Percentiles rank a stretch among this genome's conserved stretches.
phyloP scores from a whole-genome alignment of 2,888 invertebrate species.

The Perithous albicinctus region DNA sequence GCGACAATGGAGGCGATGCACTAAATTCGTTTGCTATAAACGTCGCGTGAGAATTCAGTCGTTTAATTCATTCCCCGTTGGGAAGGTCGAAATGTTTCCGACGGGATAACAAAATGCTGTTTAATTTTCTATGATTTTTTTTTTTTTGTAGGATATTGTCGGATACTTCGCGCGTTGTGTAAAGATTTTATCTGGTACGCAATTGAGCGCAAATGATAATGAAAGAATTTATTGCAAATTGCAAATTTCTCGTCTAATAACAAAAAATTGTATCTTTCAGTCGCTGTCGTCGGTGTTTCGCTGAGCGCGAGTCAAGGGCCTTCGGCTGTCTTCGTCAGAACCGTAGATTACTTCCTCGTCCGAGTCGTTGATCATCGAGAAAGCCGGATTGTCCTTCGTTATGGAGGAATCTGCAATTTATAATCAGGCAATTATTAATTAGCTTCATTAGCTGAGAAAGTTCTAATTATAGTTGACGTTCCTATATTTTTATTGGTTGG shows the following conservation, averaged over 20 bases:
- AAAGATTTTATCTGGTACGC: constrained; percentile 51
- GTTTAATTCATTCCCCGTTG: background rate
- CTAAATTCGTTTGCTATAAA: constrained; percentile 13
- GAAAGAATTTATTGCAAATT: constrained; percentile 20
- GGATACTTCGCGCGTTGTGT: constrained; percentile 29
- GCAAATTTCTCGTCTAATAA: constrained; percentile 34
- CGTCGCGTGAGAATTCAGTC: constrained; percentile 50
- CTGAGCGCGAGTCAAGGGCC: constrained; percentile 90
- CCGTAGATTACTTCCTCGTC: constrained; percentile 99
- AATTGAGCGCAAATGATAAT: constrained; percentile 10
- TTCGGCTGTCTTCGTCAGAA: constrained; percentile 94
- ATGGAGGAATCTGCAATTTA: constrained; percentile 92
- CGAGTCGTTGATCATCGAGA: constrained; percentile 99
- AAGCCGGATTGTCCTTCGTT: constrained; percentile 98
- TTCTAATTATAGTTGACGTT: constrained; percentile 13
- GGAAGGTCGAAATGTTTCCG: background rate
- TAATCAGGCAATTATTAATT: constrained; percentile 6
- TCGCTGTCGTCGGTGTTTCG: constrained; percentile 91
- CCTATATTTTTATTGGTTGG: background rate
- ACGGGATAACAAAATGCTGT: background rate
- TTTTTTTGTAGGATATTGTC: constrained; percentile 51
- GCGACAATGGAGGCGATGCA: background rate
- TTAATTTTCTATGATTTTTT: constrained; percentile 3
- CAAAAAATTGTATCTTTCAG: constrained; percentile 82
- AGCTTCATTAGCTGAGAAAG: background rate